Base-by-base conservation (phyloP, 92 coral and sea anemone species). In the Bergia sp. region DNA sequence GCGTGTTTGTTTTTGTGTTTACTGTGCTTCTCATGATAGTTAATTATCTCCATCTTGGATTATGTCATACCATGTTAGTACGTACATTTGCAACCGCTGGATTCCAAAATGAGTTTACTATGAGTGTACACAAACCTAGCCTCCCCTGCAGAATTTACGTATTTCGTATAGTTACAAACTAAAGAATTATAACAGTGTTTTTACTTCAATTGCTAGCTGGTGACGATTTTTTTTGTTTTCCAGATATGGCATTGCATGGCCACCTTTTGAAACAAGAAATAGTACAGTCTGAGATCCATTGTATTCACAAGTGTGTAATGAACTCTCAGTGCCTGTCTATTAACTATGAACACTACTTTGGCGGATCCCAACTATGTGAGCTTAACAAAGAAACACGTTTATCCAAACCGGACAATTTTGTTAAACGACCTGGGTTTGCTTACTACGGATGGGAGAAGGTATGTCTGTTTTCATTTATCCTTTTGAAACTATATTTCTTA, bases 391-490 rank as follows among this genome's bases (percentile, higher is more conserved):
- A 81, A 7, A 81, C 85, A 38, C 85, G 85, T 1, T 55, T 81
- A 57, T 81, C 85, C 10, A 58, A 5, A n/a, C 85, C 85, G 58
- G 50, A 39, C 3, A 5, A 38, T 3, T 57, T 81, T 37, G 50
- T 39, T 41, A 29, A 57, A 58, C 85, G 38, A 37, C 50, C 1
- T 3, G 73, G 73, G 1, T 57, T 37, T 37, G 49, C 85, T 8
- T 81, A 81, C 41, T 81, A 81, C 85, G 41, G 85, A 13, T 81
- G 85, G 85, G 85, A 81, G 43, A 74, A 20, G 47, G 80, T 76
- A 38, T n/a, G 80, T 73, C 16, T 41, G 13, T 39, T 23, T 16
- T 16, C n/a, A 20, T 61, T 3, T 61, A 61, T 61, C 23, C 20
- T 53, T 0, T 8, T 47, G 11, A 47, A 47, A 6, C 16, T 53